These are phyloP conservation scores for Anthopleura sola DNA, from an alignment of 64 coral and sea anemone genomes.

Conservation along the genomic window DNA sequence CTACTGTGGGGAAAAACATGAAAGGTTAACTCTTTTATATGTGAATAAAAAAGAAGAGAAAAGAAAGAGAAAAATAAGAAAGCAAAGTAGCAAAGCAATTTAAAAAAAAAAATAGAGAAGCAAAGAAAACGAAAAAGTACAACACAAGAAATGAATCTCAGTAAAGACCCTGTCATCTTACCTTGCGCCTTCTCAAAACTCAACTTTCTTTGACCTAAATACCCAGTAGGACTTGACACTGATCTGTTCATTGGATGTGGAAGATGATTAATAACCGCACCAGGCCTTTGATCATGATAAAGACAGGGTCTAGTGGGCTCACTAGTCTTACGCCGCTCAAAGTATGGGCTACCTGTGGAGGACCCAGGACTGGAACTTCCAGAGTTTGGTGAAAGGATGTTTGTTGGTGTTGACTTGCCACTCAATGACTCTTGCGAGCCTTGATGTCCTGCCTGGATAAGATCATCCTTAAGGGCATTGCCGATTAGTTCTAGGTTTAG, in stretches of 20 bases:
- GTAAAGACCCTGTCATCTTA: too few relatives aligned
- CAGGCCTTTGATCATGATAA: background rate
- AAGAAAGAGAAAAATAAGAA: background rate
- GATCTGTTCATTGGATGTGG: background rate
- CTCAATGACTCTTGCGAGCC: background rate
- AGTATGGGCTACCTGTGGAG: background rate
- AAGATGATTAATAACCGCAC: background rate
- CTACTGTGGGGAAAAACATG: background rate
- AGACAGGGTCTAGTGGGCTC: background rate
- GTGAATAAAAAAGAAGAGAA: background rate
- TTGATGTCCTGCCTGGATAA: background rate
- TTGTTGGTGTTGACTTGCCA: constrained; percentile 5
- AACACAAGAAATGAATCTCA: background rate
- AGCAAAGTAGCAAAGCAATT: background rate
- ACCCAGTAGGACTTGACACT: constrained; percentile 14
- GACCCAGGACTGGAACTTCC: background rate
- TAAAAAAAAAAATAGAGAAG: background rate
- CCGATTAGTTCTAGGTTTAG: background rate
- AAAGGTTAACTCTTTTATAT: too few relatives aligned
- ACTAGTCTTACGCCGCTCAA: background rate
- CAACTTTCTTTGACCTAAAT: background rate
- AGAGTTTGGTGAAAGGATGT: background rate
- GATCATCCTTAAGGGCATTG: constrained; percentile 8
- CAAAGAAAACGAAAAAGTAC: background rate
- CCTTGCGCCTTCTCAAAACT: background rate